These are phyloP conservation scores for Scaptomyza polygonia DNA, from an alignment of 2,888 invertebrate genomes.

Conservation along the genomic window DNA sequence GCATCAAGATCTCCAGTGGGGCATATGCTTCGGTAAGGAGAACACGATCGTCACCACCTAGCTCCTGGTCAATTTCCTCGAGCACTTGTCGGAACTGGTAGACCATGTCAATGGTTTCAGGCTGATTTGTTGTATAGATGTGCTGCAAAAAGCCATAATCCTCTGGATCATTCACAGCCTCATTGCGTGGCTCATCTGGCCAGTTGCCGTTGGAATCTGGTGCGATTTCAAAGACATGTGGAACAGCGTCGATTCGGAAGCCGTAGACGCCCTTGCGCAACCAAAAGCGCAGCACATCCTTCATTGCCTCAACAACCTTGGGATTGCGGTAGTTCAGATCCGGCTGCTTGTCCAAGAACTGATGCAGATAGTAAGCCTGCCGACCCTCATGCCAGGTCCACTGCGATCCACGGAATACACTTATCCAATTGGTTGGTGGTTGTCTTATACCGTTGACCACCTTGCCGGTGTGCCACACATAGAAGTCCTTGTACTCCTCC, in stretches of 20 bases:
- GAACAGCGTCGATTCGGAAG: slow-evolving; percentile 89
- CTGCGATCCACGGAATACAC: slow-evolving; percentile 86
- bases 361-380: slow-evolving; percentile 87
- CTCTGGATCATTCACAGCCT: slow-evolving; percentile 84
- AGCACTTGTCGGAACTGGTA: slow-evolving; percentile 86
- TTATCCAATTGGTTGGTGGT: slow-evolving; percentile 86
- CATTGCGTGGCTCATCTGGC: slow-evolving; percentile 86
- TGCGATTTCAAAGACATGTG: slow-evolving; percentile 81
- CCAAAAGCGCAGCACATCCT: slow-evolving; percentile 90
- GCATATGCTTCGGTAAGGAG: slow-evolving; percentile 88
- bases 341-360: slow-evolving; percentile 87
- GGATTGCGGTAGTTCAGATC: slow-evolving; percentile 88
- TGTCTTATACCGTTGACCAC: slow-evolving; percentile 75
- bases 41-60: slow-evolving; percentile 84
- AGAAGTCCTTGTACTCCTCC: slow-evolving; percentile 89
- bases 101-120: slow-evolving; percentile 86
- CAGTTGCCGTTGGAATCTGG: slow-evolving; percentile 76
- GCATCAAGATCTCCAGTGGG: slow-evolving; percentile 86
- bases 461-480: slow-evolving; percentile 88
- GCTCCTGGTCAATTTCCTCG: slow-evolving; percentile 84
- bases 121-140: slow-evolving; percentile 86
- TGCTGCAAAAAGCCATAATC: slow-evolving; percentile 86
- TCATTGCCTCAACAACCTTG: slow-evolving; percentile 85
- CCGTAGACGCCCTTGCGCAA: slow-evolving; percentile 92
- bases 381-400: slow-evolving; percentile 87